These are phyloP conservation scores for Seriola dumerili DNA, from an alignment of 2,113 vertebrate species.

Conservation along the genomic window DNA sequence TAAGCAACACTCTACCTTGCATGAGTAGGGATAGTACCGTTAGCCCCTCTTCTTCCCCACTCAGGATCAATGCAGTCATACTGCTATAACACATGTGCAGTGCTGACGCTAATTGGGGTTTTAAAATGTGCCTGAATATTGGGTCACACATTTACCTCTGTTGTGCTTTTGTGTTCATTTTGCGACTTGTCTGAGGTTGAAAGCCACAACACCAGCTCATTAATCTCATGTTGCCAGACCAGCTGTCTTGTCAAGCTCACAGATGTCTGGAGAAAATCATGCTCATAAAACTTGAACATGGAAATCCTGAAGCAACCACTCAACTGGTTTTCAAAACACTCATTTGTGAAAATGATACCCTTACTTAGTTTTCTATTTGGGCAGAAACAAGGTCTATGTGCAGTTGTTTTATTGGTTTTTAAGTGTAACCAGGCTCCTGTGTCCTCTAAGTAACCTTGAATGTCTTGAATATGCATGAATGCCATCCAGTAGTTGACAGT, in stretches of 20 bases:
- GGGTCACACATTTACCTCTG: constrained; percentile 13
- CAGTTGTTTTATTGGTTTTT: not conserved
- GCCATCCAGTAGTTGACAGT: not conserved
- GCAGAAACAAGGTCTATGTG: not conserved
- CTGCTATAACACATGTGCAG: not conserved
- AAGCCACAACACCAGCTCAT: constrained; percentile 40
- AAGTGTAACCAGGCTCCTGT: not conserved
- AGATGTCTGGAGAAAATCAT: constrained; percentile 39
- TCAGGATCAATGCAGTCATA: constrained; percentile 4
- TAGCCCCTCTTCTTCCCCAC: not conserved
- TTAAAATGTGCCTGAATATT: constrained; percentile 3
- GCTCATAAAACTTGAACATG: constrained; percentile 5
- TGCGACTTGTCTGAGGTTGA: constrained; percentile 18
- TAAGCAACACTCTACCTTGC: not conserved
- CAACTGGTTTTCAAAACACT: not conserved
- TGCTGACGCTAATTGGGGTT: not conserved
- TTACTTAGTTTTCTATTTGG: constrained; percentile 3
- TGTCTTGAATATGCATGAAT: constrained; percentile 1
- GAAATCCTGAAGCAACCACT: not conserved
- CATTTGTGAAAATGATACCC: not conserved
- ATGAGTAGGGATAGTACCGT: not conserved
- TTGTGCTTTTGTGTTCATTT: not conserved
- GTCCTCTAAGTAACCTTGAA: not conserved
- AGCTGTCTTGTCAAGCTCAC: constrained; percentile 50
- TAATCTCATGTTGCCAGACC: constrained; percentile 32